phyloP scores from a whole-genome alignment of 1,140 invertebrate species.

The Apocrypta bakeri region DNA sequence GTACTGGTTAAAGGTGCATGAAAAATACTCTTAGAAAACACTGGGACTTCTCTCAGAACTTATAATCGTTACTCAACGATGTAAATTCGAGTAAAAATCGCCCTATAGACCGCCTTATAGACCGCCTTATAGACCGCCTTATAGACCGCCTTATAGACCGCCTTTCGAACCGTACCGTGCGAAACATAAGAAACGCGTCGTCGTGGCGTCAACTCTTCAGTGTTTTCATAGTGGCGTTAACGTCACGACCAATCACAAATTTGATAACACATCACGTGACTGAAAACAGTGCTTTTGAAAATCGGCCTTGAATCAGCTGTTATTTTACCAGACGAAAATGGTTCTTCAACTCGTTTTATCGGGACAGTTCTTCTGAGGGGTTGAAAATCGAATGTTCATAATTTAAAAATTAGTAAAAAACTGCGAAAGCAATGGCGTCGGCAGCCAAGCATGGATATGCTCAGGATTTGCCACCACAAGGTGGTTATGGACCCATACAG shows the following conservation, averaged over 20 bases:
- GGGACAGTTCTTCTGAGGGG: background rate
- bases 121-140: too few relatives aligned
- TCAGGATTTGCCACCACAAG: conserved; percentile 91
- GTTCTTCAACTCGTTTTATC: background rate
- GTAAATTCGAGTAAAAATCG: background rate
- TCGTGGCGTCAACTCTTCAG: conserved; percentile 18
- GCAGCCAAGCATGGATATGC: conserved; percentile 50
- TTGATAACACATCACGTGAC: background rate
- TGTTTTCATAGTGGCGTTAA: background rate
- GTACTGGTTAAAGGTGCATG: background rate
- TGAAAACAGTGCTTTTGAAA: background rate
- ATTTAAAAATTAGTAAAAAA: background rate
- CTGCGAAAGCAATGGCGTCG: conserved; percentile 45
- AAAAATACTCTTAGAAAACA: background rate
- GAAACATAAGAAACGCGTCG: conserved; percentile 16
- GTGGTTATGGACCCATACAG: conserved; percentile 86
- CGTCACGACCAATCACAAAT: background rate
- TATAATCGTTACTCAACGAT: background rate
- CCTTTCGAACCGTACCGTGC: background rate
- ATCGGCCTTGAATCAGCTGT: conserved; percentile 22
- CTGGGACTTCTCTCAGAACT: background rate
- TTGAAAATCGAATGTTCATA: background rate
- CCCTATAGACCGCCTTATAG: too few relatives aligned
- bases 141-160: too few relatives aligned
- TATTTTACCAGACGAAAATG: background rate